Evolutionary conservation across 2,888 invertebrate species (phyloP), one percentile per base, ranked within the genome.

Genomic region (Eilema sororculum): DNA sequence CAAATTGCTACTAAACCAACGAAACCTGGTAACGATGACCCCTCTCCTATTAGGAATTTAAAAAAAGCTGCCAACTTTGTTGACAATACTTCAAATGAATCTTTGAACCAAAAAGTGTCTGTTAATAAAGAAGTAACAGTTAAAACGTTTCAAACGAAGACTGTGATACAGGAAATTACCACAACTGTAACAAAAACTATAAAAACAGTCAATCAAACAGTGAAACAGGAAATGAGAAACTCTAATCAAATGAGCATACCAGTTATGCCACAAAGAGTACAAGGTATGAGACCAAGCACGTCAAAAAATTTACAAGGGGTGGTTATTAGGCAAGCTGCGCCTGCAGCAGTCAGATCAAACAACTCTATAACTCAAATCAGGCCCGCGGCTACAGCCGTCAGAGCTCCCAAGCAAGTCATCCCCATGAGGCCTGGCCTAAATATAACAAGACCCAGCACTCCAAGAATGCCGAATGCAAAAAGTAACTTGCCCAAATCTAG

Each of bases 181-280:
- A 95, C 95, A 65, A 95, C 95, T 41, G 94, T 95, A 3, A 95
- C 95, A 12, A 94, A 94, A 89, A 95, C 95, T 12, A 91, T 95
- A 76, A 90, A 94, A 81, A 94, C 93, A 25, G 90, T 95, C 0
- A 95, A 94, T 77, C 92, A 94, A 82, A 90, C 90, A 37, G 84
- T 89, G 28, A 92, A 93, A 73, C 91, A 94, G 83, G 90, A 92
- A 84, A 82, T 91, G 41, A 87, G 86, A 75, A 90, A 86, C 77
- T 77, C 82, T 60, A 84, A 74, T 65, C 89, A 90, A 73, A 81
- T 78, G n/a, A 80, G 69, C 71, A 76, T 80, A 68, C 76, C 85
- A 16, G 79, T 74, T 52, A 77, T 83, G 46, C 81, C 86, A 33
- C 90, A 89, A 77, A 90, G 86, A 78, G 75, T 88, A 22, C 86